Percentiles rank a stretch among this genome's conserved stretches.
These are phyloP conservation scores for Columbina picui DNA, from an alignment of 2,113 vertebrate species.

Conservation along the genomic window DNA sequence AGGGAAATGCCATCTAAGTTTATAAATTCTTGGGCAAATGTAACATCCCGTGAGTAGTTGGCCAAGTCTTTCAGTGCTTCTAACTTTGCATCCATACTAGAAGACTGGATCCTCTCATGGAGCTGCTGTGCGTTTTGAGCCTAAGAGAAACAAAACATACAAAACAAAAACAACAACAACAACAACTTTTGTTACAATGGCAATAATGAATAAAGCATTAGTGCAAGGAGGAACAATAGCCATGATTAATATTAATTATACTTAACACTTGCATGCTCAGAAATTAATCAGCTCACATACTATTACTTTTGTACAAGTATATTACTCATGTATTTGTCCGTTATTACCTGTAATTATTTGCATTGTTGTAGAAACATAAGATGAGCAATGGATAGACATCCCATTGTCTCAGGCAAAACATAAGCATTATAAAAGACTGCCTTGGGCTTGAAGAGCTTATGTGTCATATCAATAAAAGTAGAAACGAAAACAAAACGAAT, in stretches of 20 bases:
- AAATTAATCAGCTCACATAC: background rate
- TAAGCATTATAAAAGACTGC: background rate
- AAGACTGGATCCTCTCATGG: constrained; percentile 93
- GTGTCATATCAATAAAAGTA: background rate
- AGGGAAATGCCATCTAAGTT: constrained; percentile 96
- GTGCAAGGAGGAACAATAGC: background rate
- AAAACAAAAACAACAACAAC: background rate
- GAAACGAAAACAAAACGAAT: background rate
- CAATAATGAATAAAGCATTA: background rate
- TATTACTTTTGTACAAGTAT: background rate
- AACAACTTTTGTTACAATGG: background rate
- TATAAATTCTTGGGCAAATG: constrained; percentile 97
- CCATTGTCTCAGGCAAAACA: background rate
- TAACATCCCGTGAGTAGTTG: constrained; percentile 92
- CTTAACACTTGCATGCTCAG: background rate
- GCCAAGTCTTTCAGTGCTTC: constrained; percentile 95
- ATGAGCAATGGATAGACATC: background rate
- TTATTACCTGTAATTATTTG: background rate
- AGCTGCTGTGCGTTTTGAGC: constrained; percentile 90
- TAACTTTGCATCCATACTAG: constrained; percentile 96
- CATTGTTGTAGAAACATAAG: background rate
- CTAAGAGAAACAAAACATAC: constrained; percentile 64
- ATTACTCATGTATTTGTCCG: background rate
- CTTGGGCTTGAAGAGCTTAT: background rate
- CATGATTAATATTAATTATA: background rate